These are phyloP conservation scores for Drosophila prolongata DNA, from an alignment of 2,888 invertebrate genomes.

Conservation along the genomic window DNA sequence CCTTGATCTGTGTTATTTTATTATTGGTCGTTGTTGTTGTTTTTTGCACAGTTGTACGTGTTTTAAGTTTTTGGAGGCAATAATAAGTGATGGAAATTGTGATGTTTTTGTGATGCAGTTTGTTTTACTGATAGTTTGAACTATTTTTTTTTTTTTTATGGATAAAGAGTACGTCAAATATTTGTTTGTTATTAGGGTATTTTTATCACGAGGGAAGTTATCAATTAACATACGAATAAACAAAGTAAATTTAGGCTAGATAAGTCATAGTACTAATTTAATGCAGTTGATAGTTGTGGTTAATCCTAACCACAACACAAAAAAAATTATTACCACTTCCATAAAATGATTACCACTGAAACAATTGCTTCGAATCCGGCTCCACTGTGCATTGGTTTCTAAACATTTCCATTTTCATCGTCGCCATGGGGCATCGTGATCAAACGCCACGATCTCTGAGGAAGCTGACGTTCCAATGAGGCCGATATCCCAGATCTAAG, in stretches of 20 bases:
- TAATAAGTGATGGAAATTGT: constrained; percentile 5
- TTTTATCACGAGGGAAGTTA: neutral
- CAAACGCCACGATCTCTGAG: constrained; percentile 64
- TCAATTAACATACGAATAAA: neutral
- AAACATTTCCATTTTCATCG: constrained; percentile 64
- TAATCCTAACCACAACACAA: neutral
- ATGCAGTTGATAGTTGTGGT: too few relatives aligned
- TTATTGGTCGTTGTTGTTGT: constrained; percentile 36
- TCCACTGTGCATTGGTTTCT: constrained; percentile 56
- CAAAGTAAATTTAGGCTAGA: too few relatives aligned
- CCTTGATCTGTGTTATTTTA: constrained; percentile 47
- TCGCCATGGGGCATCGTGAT: constrained; percentile 65
- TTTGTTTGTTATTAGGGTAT: constrained; percentile 1
- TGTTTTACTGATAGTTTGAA: constrained; percentile 3
- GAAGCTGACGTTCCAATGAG: constrained; percentile 49
- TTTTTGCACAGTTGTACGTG: constrained; percentile 37
- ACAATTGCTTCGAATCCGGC: neutral
- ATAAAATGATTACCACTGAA: neutral
- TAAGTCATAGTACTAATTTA: too few relatives aligned
- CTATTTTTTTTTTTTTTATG: constrained; percentile 33
- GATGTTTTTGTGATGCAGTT: constrained; percentile 25
- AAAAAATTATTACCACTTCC: neutral
- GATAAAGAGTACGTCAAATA: constrained; percentile 18
- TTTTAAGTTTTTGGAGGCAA: constrained; percentile 1
- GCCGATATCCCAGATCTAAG: constrained; percentile 31